Conservation (phyloP, 2,888 invertebrate genomes). For the Hoplodrina blanda region DNA sequence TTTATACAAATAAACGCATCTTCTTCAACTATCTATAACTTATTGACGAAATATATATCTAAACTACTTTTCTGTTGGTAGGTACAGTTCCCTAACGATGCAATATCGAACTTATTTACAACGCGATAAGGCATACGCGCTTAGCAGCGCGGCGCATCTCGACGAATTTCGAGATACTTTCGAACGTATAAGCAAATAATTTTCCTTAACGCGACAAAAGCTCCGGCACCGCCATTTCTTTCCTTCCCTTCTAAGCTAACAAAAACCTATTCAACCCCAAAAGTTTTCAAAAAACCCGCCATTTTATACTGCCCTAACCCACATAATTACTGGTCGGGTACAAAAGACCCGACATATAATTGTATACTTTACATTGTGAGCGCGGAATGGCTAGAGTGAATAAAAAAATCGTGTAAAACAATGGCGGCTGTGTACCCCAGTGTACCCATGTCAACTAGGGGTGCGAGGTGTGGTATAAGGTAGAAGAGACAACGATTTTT, state of each 20-base stretch:
- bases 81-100: too few relatives aligned
- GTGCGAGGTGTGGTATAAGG: conserved; percentile 48
- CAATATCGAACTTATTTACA: too few relatives aligned
- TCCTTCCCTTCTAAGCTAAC: conserved; percentile 1
- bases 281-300: conserved; percentile 13
- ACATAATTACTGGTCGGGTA: conserved; percentile 52
- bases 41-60: too few relatives aligned
- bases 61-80: too few relatives aligned
- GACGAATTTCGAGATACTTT: too few relatives aligned
- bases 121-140: too few relatives aligned
- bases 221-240: conserved; percentile 5
- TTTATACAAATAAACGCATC: too few relatives aligned
- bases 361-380: conserved; percentile 62
- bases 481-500: conserved; percentile 3
- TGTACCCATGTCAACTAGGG: conserved; percentile 75
- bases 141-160: too few relatives aligned
- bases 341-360: conserved; percentile 61
- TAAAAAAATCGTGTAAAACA: conserved; percentile 79
- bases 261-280: conserved; percentile 20
- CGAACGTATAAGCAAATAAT: neutral
- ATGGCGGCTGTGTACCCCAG: conserved; percentile 62
- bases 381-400: conserved; percentile 62
- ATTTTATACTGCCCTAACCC: conserved; percentile 33
- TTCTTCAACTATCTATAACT: too few relatives aligned
- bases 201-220: neutral